Evolutionary conservation across 2,888 invertebrate genomes (phyloP), one percentile per base, ranked within the genome.

Genomic region (Drosophila yooni): DNA sequence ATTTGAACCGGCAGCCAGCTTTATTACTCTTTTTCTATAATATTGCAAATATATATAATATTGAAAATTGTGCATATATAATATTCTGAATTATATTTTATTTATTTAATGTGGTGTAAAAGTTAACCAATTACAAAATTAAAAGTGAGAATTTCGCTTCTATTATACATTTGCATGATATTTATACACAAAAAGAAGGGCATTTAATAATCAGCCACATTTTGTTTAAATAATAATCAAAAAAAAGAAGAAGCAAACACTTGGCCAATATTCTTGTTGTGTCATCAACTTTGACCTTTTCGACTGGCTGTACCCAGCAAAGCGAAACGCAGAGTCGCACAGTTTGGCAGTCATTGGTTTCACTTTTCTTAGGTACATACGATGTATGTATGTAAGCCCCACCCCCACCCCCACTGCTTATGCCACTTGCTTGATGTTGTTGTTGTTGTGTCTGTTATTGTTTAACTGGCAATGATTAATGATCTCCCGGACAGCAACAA

Each of bases 381-480:
- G 46, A 53, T 61, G 43, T 76, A 11, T 7, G 25, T 25, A 25
- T 15, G 4, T 25, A 46, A 46, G 15, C 21, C 11, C 21, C 2
- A 25, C 21, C 11, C 21, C 2, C 40, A 34, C 27, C 25, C 15
- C n/a, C 25, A 13, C 29, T 46, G 13, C 67, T 66, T 81, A 69
- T 75, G 78, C 71, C 79, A 72, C 70, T 75, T 74, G 62, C 70
- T 77, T 70, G 68, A 66, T 64, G 21, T 50, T 79, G 70, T 64
- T 70, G 66, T 57, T 61, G 61, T 40, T 78, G 74, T 48, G 53
- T 75, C 71, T 75, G 73, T 81, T 84, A 85, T 83, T 83, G 88
- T 87, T 83, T 83, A 83, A 83, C 83, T 81, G 88, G 79, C 79
- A 82, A 88, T 83, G 88, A 83, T 83, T 83, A 88, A 83, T 82